A percentile compares a stretch with the other conserved stretches of the same genome.
phyloP scores from a whole-genome alignment of 2,797 vertebrate species.

The Monodelphis domestica region DNA sequence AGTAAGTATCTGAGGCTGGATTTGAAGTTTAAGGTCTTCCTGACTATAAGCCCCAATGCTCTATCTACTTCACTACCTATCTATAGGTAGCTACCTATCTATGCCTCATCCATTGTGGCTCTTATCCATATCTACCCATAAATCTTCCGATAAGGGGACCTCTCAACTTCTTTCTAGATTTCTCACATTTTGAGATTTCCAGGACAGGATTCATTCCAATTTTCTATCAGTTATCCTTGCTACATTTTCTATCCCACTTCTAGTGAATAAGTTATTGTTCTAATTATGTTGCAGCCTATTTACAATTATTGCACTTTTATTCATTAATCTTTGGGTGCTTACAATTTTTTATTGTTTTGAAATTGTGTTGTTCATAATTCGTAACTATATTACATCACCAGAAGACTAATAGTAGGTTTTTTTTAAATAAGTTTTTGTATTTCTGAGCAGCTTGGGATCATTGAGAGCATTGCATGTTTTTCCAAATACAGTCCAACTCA shows the following conservation, averaged over 20 bases:
- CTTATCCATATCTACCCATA: neutral
- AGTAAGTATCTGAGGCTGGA: too few species aligned
- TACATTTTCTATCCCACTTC: neutral
- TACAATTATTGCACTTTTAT: neutral
- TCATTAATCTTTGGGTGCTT: slow-evolving; percentile 17
- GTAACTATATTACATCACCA: neutral
- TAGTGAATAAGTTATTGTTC: neutral
- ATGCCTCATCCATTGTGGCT: neutral
- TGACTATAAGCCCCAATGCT: too few species aligned
- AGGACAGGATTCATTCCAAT: neutral
- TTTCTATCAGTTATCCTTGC: neutral
- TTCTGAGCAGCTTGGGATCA: neutral
- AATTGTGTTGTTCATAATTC: neutral
- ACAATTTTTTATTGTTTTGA: neutral
- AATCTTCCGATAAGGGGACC: neutral
- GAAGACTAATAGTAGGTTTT: neutral
- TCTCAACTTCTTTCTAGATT: neutral
- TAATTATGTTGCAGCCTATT: neutral
- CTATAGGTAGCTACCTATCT: too few species aligned
- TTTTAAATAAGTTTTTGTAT: neutral
- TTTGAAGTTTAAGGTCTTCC: too few species aligned
- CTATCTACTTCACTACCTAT: too few species aligned
- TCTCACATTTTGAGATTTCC: neutral
- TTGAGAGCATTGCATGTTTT: neutral
- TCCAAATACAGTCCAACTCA: neutral